Evolutionary conservation across 2,797 vertebrate species (phyloP).

Genomic region (Merluccius polli): DNA sequence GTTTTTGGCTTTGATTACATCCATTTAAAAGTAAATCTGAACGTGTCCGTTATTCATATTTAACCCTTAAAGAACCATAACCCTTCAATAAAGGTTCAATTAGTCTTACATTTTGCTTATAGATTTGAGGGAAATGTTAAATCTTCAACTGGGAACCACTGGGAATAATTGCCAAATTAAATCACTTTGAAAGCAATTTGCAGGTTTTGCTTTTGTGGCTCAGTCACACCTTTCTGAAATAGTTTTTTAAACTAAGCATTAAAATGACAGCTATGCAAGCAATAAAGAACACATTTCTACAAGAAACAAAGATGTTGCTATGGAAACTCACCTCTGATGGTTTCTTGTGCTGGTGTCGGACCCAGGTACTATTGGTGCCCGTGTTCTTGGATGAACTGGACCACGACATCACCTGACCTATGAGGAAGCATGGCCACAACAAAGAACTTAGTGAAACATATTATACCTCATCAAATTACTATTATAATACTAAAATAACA

Average conservation of each 20-base stretch:
- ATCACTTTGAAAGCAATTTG: background rate
- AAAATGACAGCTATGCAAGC: background rate
- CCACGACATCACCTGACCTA: conserved; percentile 88
- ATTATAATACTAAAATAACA: background rate
- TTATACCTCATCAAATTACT: background rate
- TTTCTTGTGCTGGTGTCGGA: conserved; percentile 88
- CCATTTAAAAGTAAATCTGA: no score
- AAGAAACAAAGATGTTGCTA: background rate
- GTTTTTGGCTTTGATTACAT: no score
- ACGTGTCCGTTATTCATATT: no score
- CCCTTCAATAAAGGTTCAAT: background rate
- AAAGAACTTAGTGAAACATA: background rate
- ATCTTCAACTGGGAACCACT: no score
- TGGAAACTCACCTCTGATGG: conserved; percentile 84
- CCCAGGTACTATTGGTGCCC: conserved; percentile 85
- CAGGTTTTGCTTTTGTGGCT: background rate
- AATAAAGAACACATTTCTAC: no score
- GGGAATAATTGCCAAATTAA: background rate
- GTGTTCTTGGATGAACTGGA: conserved; percentile 87
- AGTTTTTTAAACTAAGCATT: background rate
- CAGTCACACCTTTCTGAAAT: background rate
- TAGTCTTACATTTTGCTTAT: background rate
- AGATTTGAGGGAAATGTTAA: no score
- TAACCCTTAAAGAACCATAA: background rate
- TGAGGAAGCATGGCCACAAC: conserved; percentile 18